A percentile compares a stretch with the other conserved stretches of the same genome.
Evolutionary conservation across 2,113 vertebrate genomes (phyloP).

Genomic region (Cisticola juncidis): DNA sequence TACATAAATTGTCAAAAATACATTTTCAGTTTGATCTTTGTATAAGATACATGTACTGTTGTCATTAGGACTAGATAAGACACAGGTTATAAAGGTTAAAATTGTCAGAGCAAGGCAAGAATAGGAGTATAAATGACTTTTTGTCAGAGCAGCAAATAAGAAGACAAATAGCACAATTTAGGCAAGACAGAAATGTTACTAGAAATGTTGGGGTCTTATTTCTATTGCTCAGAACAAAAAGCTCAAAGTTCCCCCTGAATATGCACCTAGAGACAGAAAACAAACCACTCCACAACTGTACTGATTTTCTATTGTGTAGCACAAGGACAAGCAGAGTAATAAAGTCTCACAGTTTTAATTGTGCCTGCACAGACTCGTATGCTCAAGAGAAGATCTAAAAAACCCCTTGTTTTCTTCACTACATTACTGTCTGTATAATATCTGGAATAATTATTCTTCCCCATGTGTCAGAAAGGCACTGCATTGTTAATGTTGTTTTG

Average conservation of each 20-base stretch:
- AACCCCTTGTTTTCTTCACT: background rate
- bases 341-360: background rate
- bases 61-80: background rate
- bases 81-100: background rate
- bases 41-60: background rate
- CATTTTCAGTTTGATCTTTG: background rate
- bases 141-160: background rate
- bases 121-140: background rate
- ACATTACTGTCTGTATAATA: background rate
- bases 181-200: background rate
- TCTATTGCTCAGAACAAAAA: background rate
- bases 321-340: background rate
- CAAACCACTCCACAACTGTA: background rate
- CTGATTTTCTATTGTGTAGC: background rate
- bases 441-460: background rate
- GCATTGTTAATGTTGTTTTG: background rate
- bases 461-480: background rate
- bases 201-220: background rate
- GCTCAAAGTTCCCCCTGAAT: background rate
- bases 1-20: background rate
- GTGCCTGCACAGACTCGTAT: background rate
- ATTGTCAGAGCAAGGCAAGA: background rate
- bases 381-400: background rate
- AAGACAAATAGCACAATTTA: background rate
- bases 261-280: background rate